phyloP scores from a whole-genome alignment of 2,113 vertebrate species.

The Aleadryas rufinucha region DNA sequence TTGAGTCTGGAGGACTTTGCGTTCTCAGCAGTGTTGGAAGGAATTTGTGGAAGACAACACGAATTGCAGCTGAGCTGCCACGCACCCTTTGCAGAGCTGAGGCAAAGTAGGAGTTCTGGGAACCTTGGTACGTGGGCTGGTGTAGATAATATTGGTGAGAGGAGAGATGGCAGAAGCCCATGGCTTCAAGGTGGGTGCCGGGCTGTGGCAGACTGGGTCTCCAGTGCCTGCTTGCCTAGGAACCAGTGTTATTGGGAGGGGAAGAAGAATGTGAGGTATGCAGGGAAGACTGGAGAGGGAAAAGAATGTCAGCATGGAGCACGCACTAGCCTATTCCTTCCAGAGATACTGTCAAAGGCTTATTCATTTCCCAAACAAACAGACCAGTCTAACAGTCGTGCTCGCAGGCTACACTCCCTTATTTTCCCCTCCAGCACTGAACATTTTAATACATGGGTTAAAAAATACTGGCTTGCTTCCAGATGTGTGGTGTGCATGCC shows the following conservation, averaged over 20 bases:
- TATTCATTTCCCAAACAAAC: constrained; percentile 68
- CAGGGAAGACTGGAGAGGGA: neutral
- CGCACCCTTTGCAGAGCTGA: rapidly evolving
- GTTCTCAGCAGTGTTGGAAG: neutral
- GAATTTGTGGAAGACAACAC: neutral
- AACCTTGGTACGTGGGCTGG: rapidly evolving
- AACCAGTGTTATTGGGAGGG: constrained; percentile 1
- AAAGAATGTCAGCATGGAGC: constrained; percentile 49
- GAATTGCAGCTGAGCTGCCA: neutral
- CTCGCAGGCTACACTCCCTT: constrained; percentile 1
- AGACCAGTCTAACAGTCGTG: neutral
- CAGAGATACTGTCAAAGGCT: constrained; percentile 61
- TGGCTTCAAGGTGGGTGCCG: neutral
- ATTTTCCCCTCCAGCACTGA: constrained; percentile 26
- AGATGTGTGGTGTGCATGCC: neutral
- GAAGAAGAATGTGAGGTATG: constrained; percentile 67
- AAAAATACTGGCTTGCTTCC: constrained; percentile 20
- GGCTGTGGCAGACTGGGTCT: neutral
- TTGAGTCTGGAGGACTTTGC: neutral
- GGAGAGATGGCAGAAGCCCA: neutral
- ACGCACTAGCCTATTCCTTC: neutral
- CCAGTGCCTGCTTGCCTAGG: neutral
- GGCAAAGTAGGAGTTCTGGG: neutral
- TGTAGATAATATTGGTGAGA: neutral
- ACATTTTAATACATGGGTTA: constrained; percentile 3